phyloP scores from a whole-genome alignment of 2,797 vertebrate genomes.

The Apogon hyalosoma region DNA sequence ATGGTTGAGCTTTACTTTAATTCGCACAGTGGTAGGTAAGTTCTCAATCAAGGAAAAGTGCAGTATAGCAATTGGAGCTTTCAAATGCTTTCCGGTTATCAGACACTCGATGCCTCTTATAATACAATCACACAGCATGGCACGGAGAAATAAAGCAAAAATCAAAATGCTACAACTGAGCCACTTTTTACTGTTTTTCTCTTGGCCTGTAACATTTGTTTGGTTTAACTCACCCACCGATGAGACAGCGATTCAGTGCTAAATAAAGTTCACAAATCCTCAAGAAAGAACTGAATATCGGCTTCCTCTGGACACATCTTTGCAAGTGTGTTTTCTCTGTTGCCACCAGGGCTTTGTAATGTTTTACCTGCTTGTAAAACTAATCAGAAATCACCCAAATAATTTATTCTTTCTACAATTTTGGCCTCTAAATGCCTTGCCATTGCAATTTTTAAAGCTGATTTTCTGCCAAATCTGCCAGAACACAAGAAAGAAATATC shows the following conservation, averaged over 20 bases:
- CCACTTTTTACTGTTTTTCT: not conserved
- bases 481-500: too few relatives aligned
- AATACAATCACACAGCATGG: not conserved
- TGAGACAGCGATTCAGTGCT: not conserved
- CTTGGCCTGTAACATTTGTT: not conserved
- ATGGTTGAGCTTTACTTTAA: conserved; percentile 31
- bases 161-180: not conserved
- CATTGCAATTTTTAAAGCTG: too few relatives aligned
- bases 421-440: too few relatives aligned
- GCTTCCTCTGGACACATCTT: too few relatives aligned
- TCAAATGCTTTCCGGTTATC: conserved; percentile 4
- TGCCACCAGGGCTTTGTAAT: too few relatives aligned
- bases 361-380: too few relatives aligned
- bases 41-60: conserved; percentile 18
- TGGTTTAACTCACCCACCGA: not conserved
- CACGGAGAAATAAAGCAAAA: not conserved
- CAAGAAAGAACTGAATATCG: too few relatives aligned
- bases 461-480: too few relatives aligned
- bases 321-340: too few relatives aligned
- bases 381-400: too few relatives aligned
- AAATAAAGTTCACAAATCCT: not conserved
- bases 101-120: not conserved
- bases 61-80: too few relatives aligned
- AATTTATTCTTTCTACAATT: too few relatives aligned
- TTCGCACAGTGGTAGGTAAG: conserved; percentile 9